Evolutionary conservation across 2,797 vertebrate species (phyloP).

Genomic region (Chromis chromis): DNA sequence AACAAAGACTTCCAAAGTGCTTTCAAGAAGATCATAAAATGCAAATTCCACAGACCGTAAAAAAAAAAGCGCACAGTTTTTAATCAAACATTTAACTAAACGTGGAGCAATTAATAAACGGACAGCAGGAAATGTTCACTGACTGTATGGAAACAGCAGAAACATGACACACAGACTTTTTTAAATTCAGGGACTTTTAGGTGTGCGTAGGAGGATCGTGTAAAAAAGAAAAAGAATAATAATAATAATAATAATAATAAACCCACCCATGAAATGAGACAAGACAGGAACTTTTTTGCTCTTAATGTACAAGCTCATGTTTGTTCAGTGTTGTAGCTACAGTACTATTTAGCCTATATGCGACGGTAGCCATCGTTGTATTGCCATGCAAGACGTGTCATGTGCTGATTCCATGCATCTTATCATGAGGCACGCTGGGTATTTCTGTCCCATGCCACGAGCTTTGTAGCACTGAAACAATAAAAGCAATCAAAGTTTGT

Average conservation of each 20-base stretch:
- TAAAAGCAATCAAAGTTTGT: constrained; percentile 77
- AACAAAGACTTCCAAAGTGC: constrained; percentile 99
- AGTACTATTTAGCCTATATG: constrained; percentile 65
- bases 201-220: constrained; percentile 41
- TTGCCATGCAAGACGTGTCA: constrained; percentile 74
- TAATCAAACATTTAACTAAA: neutral
- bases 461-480: constrained; percentile 74
- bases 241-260: too few relatives aligned
- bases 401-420: constrained; percentile 78
- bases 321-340: constrained; percentile 78
- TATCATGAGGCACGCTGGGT: constrained; percentile 57
- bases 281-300: constrained; percentile 40
- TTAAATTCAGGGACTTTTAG: constrained; percentile 70
- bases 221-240: constrained; percentile 25
- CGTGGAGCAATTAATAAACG: constrained; percentile 6
- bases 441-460: constrained; percentile 70
- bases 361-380: constrained; percentile 74
- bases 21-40: constrained; percentile 97
- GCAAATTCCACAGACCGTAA: constrained; percentile 92
- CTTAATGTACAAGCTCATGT: constrained; percentile 76
- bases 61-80: constrained; percentile 13
- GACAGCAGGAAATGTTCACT: constrained; percentile 32
- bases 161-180: constrained; percentile 45
- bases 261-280: constrained; percentile 35
- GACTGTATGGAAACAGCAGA: constrained; percentile 49